A percentile compares a stretch with the other conserved stretches of the same genome.
Conservation (phyloP, 2,113 vertebrate genomes). For the Trinectes maculatus region DNA sequence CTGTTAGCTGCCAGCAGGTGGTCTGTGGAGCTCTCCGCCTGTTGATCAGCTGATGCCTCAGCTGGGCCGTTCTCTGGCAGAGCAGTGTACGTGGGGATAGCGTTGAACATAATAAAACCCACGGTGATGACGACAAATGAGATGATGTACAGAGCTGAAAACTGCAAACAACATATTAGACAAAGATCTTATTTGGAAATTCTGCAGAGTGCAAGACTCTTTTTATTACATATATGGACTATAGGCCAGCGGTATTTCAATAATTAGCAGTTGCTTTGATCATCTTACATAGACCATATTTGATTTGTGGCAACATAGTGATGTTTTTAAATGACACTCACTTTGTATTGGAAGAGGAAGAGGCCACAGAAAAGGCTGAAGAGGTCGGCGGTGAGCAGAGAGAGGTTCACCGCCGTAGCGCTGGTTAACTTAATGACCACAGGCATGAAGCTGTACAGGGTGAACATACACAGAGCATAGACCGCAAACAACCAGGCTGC, state of each 20-base stretch:
- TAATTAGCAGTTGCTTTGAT: too few species aligned
- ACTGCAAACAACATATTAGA: slow-evolving; percentile 62
- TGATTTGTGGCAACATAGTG: neutral
- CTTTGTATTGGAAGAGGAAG: slow-evolving; percentile 89
- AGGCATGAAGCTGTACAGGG: slow-evolving; percentile 95
- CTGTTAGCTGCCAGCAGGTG: slow-evolving; percentile 31
- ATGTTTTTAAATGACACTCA: slow-evolving; percentile 61
- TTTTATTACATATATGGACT: too few species aligned
- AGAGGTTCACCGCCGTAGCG: slow-evolving; percentile 93
- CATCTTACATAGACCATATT: too few species aligned
- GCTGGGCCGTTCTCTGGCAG: slow-evolving; percentile 65
- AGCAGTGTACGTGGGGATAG: slow-evolving; percentile 76
- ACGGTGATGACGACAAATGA: slow-evolving; percentile 89
- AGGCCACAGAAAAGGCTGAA: slow-evolving; percentile 96
- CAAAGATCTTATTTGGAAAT: too few species aligned
- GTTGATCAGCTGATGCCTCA: slow-evolving; percentile 66
- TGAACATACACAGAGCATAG: slow-evolving; percentile 92
- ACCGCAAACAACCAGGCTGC: slow-evolving; percentile 85
- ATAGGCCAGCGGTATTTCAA: too few species aligned
- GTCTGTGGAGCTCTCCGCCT: slow-evolving; percentile 35
- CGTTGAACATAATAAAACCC: slow-evolving; percentile 91
- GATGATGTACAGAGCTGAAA: slow-evolving; percentile 90
- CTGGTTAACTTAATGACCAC: slow-evolving; percentile 90
- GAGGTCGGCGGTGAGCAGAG: slow-evolving; percentile 93
- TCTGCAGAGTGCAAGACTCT: too few species aligned